Conservation (phyloP, 2,888 invertebrate genomes). For the Cryptus viduatorius region DNA sequence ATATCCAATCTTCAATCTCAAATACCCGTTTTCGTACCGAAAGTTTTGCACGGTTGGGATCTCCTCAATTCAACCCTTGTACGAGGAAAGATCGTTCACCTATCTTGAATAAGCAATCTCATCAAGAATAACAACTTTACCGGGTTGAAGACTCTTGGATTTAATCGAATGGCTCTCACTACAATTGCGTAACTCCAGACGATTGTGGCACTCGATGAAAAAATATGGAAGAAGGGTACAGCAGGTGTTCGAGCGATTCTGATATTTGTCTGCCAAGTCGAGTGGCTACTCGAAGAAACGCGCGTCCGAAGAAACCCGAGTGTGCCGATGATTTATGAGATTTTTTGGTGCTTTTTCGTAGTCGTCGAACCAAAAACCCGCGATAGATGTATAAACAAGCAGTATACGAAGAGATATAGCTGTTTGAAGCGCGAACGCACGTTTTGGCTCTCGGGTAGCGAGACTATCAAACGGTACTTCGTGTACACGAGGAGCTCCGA, state of each 20-base stretch:
- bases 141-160: constrained; percentile 22
- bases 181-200: not conserved
- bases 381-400: constrained; percentile 19
- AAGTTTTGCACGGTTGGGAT: not conserved
- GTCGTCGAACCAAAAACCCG: constrained; percentile 42
- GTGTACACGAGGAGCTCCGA: constrained; percentile 66
- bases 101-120: constrained; percentile 24
- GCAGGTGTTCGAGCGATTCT: constrained; percentile 30
- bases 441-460: constrained; percentile 58
- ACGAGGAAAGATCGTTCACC: not conserved
- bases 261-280: constrained; percentile 41
- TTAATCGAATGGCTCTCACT: not conserved
- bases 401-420: constrained; percentile 18
- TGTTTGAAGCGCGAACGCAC: constrained; percentile 37
- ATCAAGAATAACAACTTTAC: not conserved
- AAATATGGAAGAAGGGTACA: constrained; percentile 4
- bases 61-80: not conserved
- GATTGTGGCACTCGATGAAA: constrained; percentile 20
- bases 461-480: constrained; percentile 70
- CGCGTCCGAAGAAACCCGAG: constrained; percentile 19
- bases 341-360: constrained; percentile 32
- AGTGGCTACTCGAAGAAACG: constrained; percentile 40
- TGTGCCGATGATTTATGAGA: constrained; percentile 45
- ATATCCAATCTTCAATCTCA: constrained; percentile 23
- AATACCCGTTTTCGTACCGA: constrained; percentile 16